Evolutionary conservation across 1,140 invertebrate species (phyloP).

Genomic region (Aphelenchoides avenae): DNA sequence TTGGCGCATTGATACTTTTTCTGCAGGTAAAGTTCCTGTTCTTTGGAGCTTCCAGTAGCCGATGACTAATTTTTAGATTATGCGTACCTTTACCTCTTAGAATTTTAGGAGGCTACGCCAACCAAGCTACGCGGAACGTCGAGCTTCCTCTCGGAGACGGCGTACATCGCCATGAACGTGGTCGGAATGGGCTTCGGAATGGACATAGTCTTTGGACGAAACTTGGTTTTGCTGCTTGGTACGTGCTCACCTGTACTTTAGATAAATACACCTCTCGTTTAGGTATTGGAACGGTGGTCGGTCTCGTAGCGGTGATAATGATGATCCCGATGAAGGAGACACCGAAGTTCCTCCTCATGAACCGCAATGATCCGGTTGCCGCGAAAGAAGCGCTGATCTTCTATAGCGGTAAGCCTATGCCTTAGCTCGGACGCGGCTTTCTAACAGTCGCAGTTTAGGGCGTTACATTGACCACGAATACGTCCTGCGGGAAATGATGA

Average conservation of each 20-base stretch:
- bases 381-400: constrained; percentile 38
- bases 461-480: background rate
- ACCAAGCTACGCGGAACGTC: constrained; percentile 39
- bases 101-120: constrained; percentile 50
- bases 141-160: constrained; percentile 41
- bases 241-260: background rate
- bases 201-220: constrained; percentile 37
- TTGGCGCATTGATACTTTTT: constrained; percentile 50
- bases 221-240: constrained; percentile 42
- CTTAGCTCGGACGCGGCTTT: background rate
- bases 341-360: constrained; percentile 45
- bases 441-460: background rate
- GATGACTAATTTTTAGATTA: background rate
- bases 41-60: background rate
- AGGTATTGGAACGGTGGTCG: constrained; percentile 41
- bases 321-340: constrained; percentile 47
- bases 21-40: constrained; percentile 33
- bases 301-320: constrained; percentile 37
- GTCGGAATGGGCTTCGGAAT: constrained; percentile 53
- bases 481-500: constrained; percentile 45
- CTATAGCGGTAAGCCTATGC: constrained; percentile 37
- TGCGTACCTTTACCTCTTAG: background rate
- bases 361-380: constrained; percentile 31
- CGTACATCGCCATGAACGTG: constrained; percentile 45
- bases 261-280: constrained; percentile 11